A percentile compares a stretch with the other conserved stretches of the same genome.
These are phyloP conservation scores for Acrobasis suavella DNA, from an alignment of 2,888 invertebrate genomes.

Conservation along the genomic window DNA sequence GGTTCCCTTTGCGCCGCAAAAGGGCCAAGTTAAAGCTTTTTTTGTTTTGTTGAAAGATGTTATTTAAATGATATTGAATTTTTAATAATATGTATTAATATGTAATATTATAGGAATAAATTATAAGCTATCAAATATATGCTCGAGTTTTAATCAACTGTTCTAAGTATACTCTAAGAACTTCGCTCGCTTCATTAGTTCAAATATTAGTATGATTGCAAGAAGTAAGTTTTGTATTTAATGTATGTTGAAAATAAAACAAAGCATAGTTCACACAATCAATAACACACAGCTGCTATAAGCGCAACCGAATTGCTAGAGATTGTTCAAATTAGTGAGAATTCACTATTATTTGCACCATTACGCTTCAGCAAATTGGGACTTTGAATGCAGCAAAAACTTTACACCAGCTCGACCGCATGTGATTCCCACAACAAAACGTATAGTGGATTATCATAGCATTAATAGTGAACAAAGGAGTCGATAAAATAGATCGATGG, in stretches of 20 bases:
- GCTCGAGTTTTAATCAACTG: no score
- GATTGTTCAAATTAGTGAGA: conserved; percentile 17
- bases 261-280: not conserved
- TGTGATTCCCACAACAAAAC: conserved; percentile 26
- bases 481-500: conserved; percentile 2
- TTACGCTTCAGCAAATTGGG: conserved; percentile 39
- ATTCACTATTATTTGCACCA: conserved; percentile 17
- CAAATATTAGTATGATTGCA: no score
- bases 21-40: no score
- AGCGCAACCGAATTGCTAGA: conserved; percentile 9
- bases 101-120: no score
- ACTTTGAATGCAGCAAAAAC: conserved; percentile 41
- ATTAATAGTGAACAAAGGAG: not conserved
- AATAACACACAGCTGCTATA: conserved; percentile 15
- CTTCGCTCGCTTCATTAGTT: no score
- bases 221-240: not conserved
- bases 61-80: no score
- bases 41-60: no score
- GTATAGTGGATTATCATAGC: conserved; percentile 14
- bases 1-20: no score
- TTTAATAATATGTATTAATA: no score
- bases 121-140: no score
- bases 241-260: not conserved
- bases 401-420: conserved; percentile 40
- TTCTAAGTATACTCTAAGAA: no score